phyloP scores from a whole-genome alignment of 2,797 vertebrate genomes.

The Takifugu ocellatus region DNA sequence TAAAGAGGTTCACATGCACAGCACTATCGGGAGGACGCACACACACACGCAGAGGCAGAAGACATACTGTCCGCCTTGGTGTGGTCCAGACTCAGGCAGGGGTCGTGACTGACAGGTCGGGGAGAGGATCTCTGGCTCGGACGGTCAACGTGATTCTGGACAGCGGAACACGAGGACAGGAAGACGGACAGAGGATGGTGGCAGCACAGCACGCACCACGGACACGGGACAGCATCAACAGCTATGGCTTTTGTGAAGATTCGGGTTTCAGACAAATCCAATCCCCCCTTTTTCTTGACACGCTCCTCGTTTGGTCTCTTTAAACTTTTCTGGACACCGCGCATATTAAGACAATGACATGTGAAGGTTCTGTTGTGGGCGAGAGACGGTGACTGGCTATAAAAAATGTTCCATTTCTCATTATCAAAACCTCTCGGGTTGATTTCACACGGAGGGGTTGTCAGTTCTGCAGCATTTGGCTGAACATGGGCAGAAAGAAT shows the following conservation, averaged over 20 bases:
- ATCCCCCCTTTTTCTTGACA: conserved; percentile 15
- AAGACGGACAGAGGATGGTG: conserved; percentile 11
- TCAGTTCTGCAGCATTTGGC: too few species aligned
- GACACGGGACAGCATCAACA: conserved; percentile 50
- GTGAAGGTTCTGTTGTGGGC: too few species aligned
- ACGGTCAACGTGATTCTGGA: too few species aligned
- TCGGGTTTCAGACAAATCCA: conserved; percentile 49
- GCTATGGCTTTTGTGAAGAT: conserved; percentile 39
- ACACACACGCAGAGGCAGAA: background rate
- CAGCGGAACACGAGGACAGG: background rate
- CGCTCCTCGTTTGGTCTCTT: conserved; percentile 30
- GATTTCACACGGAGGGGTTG: too few species aligned
- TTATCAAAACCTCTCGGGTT: too few species aligned
- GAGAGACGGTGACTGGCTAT: too few species aligned
- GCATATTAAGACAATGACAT: background rate
- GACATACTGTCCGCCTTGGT: too few species aligned
- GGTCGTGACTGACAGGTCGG: background rate
- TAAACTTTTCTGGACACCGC: conserved; percentile 32
- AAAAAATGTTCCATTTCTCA: too few species aligned
- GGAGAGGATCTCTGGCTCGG: conserved; percentile 30
- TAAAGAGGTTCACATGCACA: conserved; percentile 48
- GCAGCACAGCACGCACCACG: conserved; percentile 35
- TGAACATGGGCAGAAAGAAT: too few species aligned
- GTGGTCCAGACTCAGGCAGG: too few species aligned
- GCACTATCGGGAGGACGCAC: conserved; percentile 7